Evolutionary conservation across 2,113 vertebrate species (phyloP), one percentile per base, ranked within the genome.

Genomic region (Stegostoma tigrinum): DNA sequence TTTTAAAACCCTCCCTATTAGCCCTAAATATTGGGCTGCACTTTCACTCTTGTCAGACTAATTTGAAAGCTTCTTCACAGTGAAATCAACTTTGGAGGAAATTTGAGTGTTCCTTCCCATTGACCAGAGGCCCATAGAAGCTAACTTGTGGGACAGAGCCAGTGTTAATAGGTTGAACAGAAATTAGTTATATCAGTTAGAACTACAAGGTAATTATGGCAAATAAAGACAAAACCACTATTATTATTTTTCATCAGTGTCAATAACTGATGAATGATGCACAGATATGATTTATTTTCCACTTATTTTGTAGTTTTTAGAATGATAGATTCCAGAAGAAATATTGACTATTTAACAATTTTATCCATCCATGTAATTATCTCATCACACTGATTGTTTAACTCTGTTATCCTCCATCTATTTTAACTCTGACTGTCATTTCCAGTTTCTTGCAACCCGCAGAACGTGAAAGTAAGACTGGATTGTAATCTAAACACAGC

Each of bases 401-500:
- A 95, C 30, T 70, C 93, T 48, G 21, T 70, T 2, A 2, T 48
- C 42, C 48, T 55, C 0, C 42, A 95, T 52, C 38, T 24, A 72
- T 48, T 95, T 95, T 95, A 95, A 95, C 19, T 68, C 70, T 68
- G 0, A 10, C 38, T 45, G 8, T 94, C 42, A 38, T 95, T 95
- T 95, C 30, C 68, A 95, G 93, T 95, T 24, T 23, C 93, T 70
- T 95, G 93, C 24, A 10, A 72, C 6, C 93, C 93, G 34, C 67
- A 72, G 66, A 68, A 48, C 30, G 45, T 78, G 96, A 0, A 91
- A 89, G 95, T 96, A 55, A 80, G 95, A 34, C 72, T 97, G 95
- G 96, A 97, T 96, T 98, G 97, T 38, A 83, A 68, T 95, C 95
- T 96, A 61, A 97, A 97, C 96, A 78, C 95, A 0, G 97, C 96